Evolutionary conservation across 2,113 vertebrate species (phyloP).

Genomic region (Erpornis zantholeuca): DNA sequence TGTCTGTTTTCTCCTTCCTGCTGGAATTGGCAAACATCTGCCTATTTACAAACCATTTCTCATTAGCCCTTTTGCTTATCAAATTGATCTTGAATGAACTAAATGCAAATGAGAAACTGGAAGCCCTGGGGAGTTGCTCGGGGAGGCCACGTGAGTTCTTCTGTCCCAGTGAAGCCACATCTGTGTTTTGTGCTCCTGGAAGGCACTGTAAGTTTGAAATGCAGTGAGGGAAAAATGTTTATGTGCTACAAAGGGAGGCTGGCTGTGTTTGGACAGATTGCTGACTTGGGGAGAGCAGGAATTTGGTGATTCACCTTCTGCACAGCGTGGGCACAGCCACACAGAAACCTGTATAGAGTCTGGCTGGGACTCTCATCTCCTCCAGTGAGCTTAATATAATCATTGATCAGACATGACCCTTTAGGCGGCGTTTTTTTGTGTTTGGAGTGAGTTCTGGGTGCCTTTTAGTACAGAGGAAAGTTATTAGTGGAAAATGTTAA

Average conservation of each 20-base stretch:
- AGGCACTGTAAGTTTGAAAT: background rate
- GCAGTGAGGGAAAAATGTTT: background rate
- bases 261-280: background rate
- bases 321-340: too few species aligned
- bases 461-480: background rate
- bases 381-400: background rate
- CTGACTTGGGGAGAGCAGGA: background rate
- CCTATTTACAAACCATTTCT: background rate
- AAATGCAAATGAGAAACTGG: background rate
- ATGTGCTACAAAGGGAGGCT: background rate
- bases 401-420: background rate
- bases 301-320: background rate
- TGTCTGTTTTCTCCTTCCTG: background rate
- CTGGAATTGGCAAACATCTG: background rate
- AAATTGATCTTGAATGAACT: background rate
- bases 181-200: background rate
- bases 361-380: background rate
- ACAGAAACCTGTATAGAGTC: accelerated
- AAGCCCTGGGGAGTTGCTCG: background rate
- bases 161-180: background rate
- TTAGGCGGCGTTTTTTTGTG: background rate
- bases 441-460: background rate
- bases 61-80: background rate
- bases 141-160: background rate
- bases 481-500: background rate